phyloP scores from a whole-genome alignment of 2,797 vertebrate species.

The Psittacula derbiana region DNA sequence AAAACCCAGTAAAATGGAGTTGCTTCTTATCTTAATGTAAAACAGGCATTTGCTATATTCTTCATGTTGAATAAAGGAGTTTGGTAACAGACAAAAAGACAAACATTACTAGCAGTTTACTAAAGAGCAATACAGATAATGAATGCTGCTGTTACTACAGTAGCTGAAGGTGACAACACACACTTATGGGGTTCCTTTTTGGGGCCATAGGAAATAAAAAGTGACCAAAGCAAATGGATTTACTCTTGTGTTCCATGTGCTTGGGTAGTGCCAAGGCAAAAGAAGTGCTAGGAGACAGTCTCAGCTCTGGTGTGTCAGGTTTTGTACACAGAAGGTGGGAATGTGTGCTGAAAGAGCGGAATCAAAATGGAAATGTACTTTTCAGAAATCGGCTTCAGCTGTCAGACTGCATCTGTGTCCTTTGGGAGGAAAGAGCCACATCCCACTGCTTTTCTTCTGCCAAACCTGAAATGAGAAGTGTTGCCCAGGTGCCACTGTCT shows the following conservation, averaged over 20 bases:
- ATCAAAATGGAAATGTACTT: neutral
- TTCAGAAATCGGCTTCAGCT: neutral
- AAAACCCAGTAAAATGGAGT: neutral
- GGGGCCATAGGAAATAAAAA: neutral
- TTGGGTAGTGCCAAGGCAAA: neutral
- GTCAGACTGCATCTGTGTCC: neutral
- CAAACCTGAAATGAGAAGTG: neutral
- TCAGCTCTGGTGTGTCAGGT: neutral
- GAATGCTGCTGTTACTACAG: neutral
- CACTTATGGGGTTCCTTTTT: accelerated
- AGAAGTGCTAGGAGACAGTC: neutral
- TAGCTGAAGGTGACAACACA: neutral
- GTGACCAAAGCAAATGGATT: neutral
- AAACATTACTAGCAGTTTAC: neutral
- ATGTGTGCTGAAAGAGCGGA: neutral
- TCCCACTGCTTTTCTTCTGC: neutral
- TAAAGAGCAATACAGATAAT: neutral
- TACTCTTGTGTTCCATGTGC: neutral
- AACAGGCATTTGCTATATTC: neutral
- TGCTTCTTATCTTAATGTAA: neutral
- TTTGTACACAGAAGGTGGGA: neutral
- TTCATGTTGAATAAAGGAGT: neutral
- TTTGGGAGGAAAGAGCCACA: neutral
- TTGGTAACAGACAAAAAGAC: neutral
- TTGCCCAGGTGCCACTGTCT: neutral